Evolutionary conservation across 2,113 vertebrate species (phyloP).

Genomic region (Proterorhinus semilunaris): DNA sequence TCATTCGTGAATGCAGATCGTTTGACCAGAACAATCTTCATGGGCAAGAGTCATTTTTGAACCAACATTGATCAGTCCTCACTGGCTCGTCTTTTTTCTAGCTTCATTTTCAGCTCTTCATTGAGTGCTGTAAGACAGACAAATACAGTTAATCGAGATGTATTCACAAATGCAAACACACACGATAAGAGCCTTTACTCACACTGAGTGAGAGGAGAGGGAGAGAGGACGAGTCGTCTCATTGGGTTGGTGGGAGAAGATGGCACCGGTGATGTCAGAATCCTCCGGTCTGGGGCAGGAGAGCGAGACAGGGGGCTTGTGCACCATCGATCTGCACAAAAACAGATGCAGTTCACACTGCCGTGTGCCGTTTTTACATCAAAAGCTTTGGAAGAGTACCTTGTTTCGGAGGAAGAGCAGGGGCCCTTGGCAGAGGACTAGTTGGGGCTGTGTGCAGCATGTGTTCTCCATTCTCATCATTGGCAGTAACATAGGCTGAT

Average conservation of each 20-base stretch:
- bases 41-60: constrained; percentile 69
- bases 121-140: constrained; percentile 61
- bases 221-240: constrained; percentile 76
- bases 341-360: constrained; percentile 8
- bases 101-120: constrained; percentile 78
- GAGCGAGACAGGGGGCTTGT: constrained; percentile 64
- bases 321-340: constrained; percentile 62
- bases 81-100: constrained; percentile 75
- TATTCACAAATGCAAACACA: not conserved
- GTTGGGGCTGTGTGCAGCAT: constrained; percentile 74
- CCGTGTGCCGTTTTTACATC: not conserved
- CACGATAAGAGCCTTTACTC: constrained; percentile 29
- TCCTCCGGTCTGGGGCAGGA: constrained; percentile 66
- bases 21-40: constrained; percentile 52
- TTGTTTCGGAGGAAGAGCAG: constrained; percentile 75
- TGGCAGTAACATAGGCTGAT: constrained; percentile 79
- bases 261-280: constrained; percentile 71
- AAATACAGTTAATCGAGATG: not conserved
- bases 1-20: constrained; percentile 18
- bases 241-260: constrained; percentile 78
- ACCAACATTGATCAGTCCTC: constrained; percentile 69
- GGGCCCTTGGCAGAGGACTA: constrained; percentile 64
- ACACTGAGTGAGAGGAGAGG: constrained; percentile 77
- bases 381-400: constrained; percentile 45
- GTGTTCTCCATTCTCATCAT: constrained; percentile 81